phyloP scores from a whole-genome alignment of 2,888 invertebrate genomes.

The Hydraecia micacea region DNA sequence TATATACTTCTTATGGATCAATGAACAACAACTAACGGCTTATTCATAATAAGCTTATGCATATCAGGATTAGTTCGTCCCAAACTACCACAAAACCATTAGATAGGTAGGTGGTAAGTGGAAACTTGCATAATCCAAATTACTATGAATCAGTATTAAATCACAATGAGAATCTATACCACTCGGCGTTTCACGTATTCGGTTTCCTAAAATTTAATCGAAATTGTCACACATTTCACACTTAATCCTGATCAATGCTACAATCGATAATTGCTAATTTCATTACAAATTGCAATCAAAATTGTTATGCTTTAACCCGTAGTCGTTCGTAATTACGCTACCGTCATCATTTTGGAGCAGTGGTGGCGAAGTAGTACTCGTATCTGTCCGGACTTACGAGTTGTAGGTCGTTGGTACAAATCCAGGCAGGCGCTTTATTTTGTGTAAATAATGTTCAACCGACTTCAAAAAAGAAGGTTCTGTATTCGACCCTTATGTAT shows the following conservation, averaged over 20 bases:
- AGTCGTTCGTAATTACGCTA: constrained; percentile 24
- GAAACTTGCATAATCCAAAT: constrained; percentile 2
- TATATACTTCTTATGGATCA: neutral
- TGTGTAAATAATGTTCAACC: too few species aligned
- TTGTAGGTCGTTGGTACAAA: too few species aligned
- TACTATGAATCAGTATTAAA: neutral
- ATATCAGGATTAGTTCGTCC: neutral
- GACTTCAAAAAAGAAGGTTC: too few species aligned
- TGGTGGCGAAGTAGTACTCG: too few species aligned
- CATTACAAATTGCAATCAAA: constrained; percentile 30
- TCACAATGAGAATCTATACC: constrained; percentile 4
- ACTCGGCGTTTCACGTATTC: neutral
- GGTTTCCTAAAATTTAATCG: neutral
- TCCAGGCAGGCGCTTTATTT: too few species aligned
- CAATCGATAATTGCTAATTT: constrained; percentile 34
- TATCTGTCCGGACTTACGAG: too few species aligned
- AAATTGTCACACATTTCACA: constrained; percentile 12
- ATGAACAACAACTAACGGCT: too few species aligned
- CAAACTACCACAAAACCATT: neutral
- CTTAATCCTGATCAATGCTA: constrained; percentile 23
- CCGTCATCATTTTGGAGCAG: neutral
- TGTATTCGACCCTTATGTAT: too few species aligned
- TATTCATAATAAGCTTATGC: too few species aligned
- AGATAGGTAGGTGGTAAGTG: neutral
- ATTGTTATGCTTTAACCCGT: constrained; percentile 22